phyloP scores from a whole-genome alignment of 2,888 invertebrate species.

The Harpalus rufipes region DNA sequence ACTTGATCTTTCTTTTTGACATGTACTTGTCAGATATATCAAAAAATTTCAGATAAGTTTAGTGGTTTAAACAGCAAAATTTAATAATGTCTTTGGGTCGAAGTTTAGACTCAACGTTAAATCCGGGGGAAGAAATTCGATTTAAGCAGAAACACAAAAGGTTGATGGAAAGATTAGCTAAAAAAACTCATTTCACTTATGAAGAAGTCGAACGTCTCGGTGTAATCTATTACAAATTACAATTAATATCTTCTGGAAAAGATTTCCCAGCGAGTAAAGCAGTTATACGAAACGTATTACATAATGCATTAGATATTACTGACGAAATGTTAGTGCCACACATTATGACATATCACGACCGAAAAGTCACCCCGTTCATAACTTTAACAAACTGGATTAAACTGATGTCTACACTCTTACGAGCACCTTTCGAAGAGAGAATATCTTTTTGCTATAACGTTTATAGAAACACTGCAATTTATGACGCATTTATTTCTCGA shows the following conservation, averaged over 20 bases:
- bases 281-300: conserved; percentile 77
- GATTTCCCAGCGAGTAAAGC: background rate
- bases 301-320: conserved; percentile 85
- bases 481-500: conserved; percentile 79
- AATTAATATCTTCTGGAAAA: conserved; percentile 25
- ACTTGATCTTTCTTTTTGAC: no score
- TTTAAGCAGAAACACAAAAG: conserved; percentile 81
- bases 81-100: conserved; percentile 69
- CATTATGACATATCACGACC: conserved; percentile 81
- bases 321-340: conserved; percentile 84
- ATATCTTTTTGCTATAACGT: conserved; percentile 78
- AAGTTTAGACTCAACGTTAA: conserved; percentile 80
- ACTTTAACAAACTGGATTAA: conserved; percentile 82
- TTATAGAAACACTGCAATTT: conserved; percentile 84
- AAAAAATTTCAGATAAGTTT: background rate
- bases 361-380: conserved; percentile 76
- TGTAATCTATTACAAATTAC: conserved; percentile 78
- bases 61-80: background rate
- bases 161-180: conserved; percentile 80
- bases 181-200: conserved; percentile 80
- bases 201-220: conserved; percentile 81
- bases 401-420: conserved; percentile 84
- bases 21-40: no score
- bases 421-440: conserved; percentile 84
- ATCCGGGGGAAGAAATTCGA: conserved; percentile 83